phyloP scores from a whole-genome alignment of 2,113 vertebrate genomes.

The Lagopus leucura region DNA sequence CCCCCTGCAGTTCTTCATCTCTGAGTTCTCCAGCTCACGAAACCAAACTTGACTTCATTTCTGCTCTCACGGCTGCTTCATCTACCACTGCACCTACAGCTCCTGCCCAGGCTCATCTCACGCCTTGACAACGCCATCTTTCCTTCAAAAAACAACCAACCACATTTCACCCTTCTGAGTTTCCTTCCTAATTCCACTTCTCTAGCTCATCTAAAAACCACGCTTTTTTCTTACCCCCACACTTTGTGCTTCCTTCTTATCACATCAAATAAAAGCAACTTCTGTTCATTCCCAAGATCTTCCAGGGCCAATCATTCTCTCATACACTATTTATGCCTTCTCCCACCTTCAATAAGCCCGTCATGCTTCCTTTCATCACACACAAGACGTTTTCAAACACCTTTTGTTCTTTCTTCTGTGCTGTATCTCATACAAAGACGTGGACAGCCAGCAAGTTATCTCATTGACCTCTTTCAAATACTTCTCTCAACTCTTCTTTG shows the following conservation, averaged over 20 bases:
- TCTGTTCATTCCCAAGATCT: conserved; percentile 36
- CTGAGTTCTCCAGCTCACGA: background rate
- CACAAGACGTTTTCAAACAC: conserved; percentile 20
- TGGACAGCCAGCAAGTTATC: background rate
- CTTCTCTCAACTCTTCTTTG: background rate
- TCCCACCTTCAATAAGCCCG: background rate
- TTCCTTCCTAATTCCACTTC: background rate
- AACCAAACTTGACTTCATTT: background rate
- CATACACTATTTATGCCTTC: conserved; percentile 51
- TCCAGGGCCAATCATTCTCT: conserved; percentile 6
- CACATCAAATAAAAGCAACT: conserved; percentile 38
- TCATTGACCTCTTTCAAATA: conserved; percentile 2
- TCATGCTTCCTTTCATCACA: conserved; percentile 35
- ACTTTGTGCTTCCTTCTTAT: background rate
- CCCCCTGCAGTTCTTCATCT: background rate
- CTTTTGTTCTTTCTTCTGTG: conserved; percentile 23
- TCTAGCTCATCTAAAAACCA: background rate
- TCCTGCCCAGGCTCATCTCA: background rate
- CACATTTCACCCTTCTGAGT: background rate
- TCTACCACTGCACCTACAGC: background rate
- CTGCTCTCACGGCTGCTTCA: background rate
- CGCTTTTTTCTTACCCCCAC: background rate
- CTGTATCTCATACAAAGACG: background rate
- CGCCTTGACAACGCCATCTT: background rate
- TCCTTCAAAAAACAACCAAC: background rate